Percentiles rank a stretch among this genome's conserved stretches.
These are phyloP conservation scores for Drosophila paucipuncta DNA, from an alignment of 2,888 invertebrate genomes.

Conservation along the genomic window DNA sequence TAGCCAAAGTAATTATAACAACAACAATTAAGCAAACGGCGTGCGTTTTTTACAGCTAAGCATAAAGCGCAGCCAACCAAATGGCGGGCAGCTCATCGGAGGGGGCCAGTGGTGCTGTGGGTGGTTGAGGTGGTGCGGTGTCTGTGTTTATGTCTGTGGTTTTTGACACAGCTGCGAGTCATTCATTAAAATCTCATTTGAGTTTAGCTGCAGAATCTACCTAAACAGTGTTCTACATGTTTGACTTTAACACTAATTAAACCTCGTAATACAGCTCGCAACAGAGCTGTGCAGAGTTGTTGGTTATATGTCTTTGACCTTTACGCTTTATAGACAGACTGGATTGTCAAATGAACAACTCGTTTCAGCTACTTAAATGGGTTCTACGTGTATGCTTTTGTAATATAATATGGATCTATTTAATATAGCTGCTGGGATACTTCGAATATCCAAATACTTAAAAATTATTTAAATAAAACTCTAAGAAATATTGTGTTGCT, in stretches of 20 bases:
- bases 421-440: background rate
- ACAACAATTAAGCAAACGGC: slow-evolving; percentile 81
- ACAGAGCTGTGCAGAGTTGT: slow-evolving; percentile 49
- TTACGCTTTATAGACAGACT: slow-evolving; percentile 44
- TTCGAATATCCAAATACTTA: background rate
- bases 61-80: slow-evolving; percentile 71
- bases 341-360: background rate
- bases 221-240: slow-evolving; percentile 26
- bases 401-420: background rate
- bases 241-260: slow-evolving; percentile 36
- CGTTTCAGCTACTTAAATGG: background rate
- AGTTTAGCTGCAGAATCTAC: slow-evolving; percentile 25
- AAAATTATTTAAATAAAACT: background rate
- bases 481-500: background rate
- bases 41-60: slow-evolving; percentile 79
- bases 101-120: background rate
- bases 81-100: slow-evolving; percentile 22
- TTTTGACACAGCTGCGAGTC: slow-evolving; percentile 15
- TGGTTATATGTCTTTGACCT: slow-evolving; percentile 75
- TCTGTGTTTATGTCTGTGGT: background rate
- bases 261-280: background rate
- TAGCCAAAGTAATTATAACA: slow-evolving; percentile 78
- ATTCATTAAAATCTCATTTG: slow-evolving; percentile 67
- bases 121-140: background rate
- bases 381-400: background rate